These are phyloP conservation scores for Verasper variegatus DNA, from an alignment of 2,113 vertebrate species.

Conservation along the genomic window DNA sequence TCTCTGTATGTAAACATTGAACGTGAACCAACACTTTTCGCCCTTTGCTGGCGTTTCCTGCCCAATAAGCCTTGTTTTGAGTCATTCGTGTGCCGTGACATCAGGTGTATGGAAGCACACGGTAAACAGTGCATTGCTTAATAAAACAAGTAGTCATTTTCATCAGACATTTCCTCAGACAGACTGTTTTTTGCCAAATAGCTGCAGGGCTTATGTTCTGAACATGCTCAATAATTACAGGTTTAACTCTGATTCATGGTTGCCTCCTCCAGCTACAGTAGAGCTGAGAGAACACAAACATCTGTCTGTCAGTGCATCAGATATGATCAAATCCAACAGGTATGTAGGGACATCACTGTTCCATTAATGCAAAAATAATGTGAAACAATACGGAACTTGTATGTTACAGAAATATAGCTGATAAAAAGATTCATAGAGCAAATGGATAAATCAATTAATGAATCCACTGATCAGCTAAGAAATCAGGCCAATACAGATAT, in stretches of 20 bases:
- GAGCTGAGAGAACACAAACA: slow-evolving; percentile 20
- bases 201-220: not conserved
- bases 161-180: not conserved
- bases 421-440: not conserved
- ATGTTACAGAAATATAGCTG: not conserved
- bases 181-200: slow-evolving; percentile 12
- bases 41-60: not conserved
- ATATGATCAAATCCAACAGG: not conserved
- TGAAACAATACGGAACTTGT: not conserved
- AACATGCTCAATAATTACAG: slow-evolving; percentile 28
- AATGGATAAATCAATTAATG: not conserved
- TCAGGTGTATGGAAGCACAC: slow-evolving; percentile 21
- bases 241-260: slow-evolving; percentile 10
- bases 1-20: slow-evolving; percentile 28
- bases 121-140: slow-evolving; percentile 8
- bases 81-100: slow-evolving; percentile 18
- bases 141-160: slow-evolving; percentile 2
- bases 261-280: not conserved
- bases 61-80: slow-evolving; percentile 1
- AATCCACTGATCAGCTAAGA: not conserved
- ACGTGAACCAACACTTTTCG: slow-evolving; percentile 22
- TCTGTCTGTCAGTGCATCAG: not conserved
- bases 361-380: not conserved
- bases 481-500: not conserved
- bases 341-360: not conserved